These are phyloP conservation scores for Laticauda colubrina DNA, from an alignment of 2,113 vertebrate genomes.

Conservation along the genomic window DNA sequence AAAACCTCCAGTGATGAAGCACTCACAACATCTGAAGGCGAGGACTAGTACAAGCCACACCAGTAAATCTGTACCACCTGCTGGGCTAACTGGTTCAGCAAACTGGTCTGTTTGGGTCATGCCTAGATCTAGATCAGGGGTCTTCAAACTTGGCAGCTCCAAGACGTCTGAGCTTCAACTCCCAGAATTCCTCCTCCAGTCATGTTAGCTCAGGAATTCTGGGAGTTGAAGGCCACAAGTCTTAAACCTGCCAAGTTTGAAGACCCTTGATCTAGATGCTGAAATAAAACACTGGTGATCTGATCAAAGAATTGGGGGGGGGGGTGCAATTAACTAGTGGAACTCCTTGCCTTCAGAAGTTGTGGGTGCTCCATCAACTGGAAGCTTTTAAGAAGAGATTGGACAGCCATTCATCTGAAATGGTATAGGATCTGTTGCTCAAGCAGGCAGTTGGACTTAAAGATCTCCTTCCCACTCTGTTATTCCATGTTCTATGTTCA, in stretches of 20 bases:
- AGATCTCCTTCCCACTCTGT: neutral
- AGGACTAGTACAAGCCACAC: neutral
- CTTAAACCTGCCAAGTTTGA: too few relatives aligned
- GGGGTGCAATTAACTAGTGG: neutral
- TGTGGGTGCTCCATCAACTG: neutral
- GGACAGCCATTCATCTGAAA: neutral
- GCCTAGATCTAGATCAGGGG: neutral
- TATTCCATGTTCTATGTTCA: neutral
- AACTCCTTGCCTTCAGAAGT: neutral
- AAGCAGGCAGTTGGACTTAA: neutral
- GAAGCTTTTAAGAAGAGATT: neutral
- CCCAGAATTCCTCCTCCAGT: too few relatives aligned
- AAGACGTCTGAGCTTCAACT: too few relatives aligned
- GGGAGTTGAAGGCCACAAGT: too few relatives aligned
- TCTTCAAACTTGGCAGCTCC: too few relatives aligned
- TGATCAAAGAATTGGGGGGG: neutral
- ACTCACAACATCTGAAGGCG: too few relatives aligned
- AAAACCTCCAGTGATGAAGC: too few relatives aligned
- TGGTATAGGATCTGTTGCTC: neutral
- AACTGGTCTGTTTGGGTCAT: neutral
- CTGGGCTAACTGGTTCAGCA: neutral
- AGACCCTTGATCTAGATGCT: neutral
- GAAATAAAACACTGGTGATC: neutral
- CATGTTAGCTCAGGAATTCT: too few relatives aligned
- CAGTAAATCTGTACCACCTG: neutral